Evolutionary conservation across 2,888 invertebrate species (phyloP), one percentile per base, ranked within the genome.

Genomic region (Azorinus chamasolen): DNA sequence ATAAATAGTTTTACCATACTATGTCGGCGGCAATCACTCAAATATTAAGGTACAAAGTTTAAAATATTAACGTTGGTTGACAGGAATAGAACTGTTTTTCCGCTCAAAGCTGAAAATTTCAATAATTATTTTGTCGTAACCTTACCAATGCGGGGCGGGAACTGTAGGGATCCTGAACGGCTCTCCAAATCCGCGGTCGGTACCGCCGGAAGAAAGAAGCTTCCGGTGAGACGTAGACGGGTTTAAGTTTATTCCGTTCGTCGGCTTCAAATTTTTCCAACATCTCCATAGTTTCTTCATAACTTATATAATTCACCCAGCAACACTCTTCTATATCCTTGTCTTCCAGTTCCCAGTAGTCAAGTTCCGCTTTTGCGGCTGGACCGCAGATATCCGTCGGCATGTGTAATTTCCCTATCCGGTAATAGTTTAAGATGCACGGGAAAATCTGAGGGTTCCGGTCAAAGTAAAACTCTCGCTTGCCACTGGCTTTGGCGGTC

Each of bases 261-360:
- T 86, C 85, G 4, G 69, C 64, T 45, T 88, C 83, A 65, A 87
- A 88, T 58, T 79, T 79, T 24, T 80, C 78, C 22, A 87, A 68
- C 79, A 84, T 83, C 10, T 78, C 79, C 62, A 81, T 77, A 1
- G 85, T 85, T 18, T 84, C 85, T 54, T 86, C 83, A 46, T 84
- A 84, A 48, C 82, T 83, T 18, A 86, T 88, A 59, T 90, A 90
- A 43, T 83, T 83, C 24, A 88, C 84, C 88, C 88, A 87, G 54
- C 90, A 90, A 66, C 90, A 90, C 18, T 85, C 83, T 43, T 88
- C 85, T 8, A 90, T 88, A 45, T 86, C 82, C 18, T 86, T 83
- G 48, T 90, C 90, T 37, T 87, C 85, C 8, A 90, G 79, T 48
- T 85, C 85, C 90, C 90, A 90, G 69, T 86, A 90, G 41, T 86